Evolutionary conservation across 2,888 invertebrate genomes (phyloP).

Genomic region (Gasteruption jaculator): DNA sequence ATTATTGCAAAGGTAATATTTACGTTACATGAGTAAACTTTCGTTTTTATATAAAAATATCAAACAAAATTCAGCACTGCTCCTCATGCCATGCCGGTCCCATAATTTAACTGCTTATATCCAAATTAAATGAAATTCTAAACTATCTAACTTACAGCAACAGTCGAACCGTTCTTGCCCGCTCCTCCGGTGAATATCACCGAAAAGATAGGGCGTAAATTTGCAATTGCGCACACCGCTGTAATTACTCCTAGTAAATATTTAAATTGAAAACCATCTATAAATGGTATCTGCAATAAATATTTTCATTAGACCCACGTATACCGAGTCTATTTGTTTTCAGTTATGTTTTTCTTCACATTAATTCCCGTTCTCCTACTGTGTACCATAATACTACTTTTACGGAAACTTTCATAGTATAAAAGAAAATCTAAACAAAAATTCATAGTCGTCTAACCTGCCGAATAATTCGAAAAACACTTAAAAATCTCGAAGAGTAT

Average conservation of each 20-base stretch:
- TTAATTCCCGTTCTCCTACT: too few relatives aligned
- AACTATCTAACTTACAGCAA: constrained; percentile 76
- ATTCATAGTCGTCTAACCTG: too few relatives aligned
- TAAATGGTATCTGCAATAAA: constrained; percentile 55
- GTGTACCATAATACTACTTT: too few relatives aligned
- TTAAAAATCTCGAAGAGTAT: too few relatives aligned
- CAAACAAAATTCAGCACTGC: constrained; percentile 39
- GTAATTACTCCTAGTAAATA: constrained; percentile 74
- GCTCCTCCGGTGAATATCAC: constrained; percentile 78
- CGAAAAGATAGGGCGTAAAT: constrained; percentile 69
- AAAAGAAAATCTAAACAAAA: too few relatives aligned
- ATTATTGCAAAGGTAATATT: too few relatives aligned
- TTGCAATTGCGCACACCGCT: constrained; percentile 66
- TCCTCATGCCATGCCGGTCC: constrained; percentile 50
- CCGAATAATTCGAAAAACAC: too few relatives aligned
- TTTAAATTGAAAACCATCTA: constrained; percentile 69
- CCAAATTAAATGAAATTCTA: constrained; percentile 31
- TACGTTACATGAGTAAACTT: too few relatives aligned
- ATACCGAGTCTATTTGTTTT: too few relatives aligned
- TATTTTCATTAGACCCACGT: constrained; percentile 32
- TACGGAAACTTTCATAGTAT: too few relatives aligned
- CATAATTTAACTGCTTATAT: constrained; percentile 31
- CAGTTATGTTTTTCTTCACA: too few relatives aligned
- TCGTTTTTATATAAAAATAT: too few relatives aligned
- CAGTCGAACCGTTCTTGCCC: constrained; percentile 98